These are phyloP conservation scores for Iphiclides podalirius DNA, from an alignment of 2,888 invertebrate species.

Conservation along the genomic window DNA sequence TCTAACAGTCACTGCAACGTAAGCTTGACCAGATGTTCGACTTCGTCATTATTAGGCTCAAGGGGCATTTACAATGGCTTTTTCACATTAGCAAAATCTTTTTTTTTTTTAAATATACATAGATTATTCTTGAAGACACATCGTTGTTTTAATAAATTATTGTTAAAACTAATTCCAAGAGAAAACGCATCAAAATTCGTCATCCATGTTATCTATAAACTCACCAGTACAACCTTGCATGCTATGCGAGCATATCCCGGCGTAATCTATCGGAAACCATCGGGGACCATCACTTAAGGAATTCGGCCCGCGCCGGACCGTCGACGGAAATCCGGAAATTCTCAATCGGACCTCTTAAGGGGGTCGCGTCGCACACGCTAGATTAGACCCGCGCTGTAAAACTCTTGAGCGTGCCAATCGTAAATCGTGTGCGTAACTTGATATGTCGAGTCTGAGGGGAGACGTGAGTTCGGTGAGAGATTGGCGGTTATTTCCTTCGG, in stretches of 20 bases:
- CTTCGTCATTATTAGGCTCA: too few species aligned
- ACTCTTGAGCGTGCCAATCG: constrained; percentile 37
- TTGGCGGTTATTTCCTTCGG: constrained; percentile 7
- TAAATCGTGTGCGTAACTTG: constrained; percentile 54
- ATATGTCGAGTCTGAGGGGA: constrained; percentile 31
- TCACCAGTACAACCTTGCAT: too few species aligned
- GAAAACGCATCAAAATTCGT: too few species aligned
- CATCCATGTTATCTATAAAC: too few species aligned
- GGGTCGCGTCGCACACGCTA: constrained; percentile 60
- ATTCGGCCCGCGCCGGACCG: constrained; percentile 40
- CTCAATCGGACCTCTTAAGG: constrained; percentile 67
- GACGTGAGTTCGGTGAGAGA: constrained; percentile 30
- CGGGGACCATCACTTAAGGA: constrained; percentile 63
- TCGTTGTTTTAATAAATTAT: too few species aligned
- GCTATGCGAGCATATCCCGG: constrained; percentile 11
- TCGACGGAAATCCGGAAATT: constrained; percentile 51
- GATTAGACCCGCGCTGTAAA: constrained; percentile 56
- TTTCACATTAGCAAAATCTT: too few species aligned
- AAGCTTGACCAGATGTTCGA: too few species aligned
- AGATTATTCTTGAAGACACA: too few species aligned
- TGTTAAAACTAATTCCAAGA: too few species aligned
- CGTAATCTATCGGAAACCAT: constrained; percentile 63
- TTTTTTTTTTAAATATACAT: too few species aligned
- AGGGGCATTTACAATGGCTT: too few species aligned
- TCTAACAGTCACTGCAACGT: too few species aligned